Evolutionary conservation across 2,888 invertebrate genomes (phyloP).

Genomic region (Harmothoe impar): DNA sequence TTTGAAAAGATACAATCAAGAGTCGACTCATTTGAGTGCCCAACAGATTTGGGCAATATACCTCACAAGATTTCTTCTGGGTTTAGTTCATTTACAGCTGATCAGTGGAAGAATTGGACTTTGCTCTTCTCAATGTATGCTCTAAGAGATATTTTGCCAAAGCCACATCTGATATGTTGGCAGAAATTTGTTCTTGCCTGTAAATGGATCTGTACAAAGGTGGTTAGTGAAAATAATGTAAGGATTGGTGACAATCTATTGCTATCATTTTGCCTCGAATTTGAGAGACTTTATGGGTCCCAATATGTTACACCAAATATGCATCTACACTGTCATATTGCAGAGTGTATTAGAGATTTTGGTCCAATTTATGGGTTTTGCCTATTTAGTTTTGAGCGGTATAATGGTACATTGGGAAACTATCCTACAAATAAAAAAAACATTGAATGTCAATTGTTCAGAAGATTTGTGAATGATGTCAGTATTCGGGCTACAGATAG

Average conservation of each 20-base stretch:
- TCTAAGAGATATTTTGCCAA: not conserved
- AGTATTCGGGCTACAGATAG: not conserved
- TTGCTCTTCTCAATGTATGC: not conserved
- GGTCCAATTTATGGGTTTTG: conserved; percentile 67
- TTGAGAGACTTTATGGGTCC: conserved; percentile 46
- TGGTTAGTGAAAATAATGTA: not conserved
- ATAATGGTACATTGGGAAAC: conserved; percentile 65
- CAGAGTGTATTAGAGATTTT: conserved; percentile 65
- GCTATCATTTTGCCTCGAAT: not conserved
- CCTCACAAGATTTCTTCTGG: not conserved
- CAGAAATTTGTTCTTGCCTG: not conserved
- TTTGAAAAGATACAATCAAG: not conserved
- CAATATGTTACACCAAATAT: conserved; percentile 64
- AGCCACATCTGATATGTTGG: not conserved
- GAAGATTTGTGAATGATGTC: conserved; percentile 63
- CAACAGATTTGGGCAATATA: not conserved
- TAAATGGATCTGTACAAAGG: not conserved
- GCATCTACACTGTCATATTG: conserved; percentile 67
- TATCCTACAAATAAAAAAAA: conserved; percentile 64
- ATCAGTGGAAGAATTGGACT: conserved; percentile 12
- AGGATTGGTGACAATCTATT: not conserved
- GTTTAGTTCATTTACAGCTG: not conserved
- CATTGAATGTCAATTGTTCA: conserved; percentile 64
- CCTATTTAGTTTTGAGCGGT: conserved; percentile 66
- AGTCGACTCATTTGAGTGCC: not conserved